A percentile compares a stretch with the other conserved stretches of the same genome.
phyloP scores from a whole-genome alignment of 2,888 invertebrate species.

The Cyclophora punctaria region DNA sequence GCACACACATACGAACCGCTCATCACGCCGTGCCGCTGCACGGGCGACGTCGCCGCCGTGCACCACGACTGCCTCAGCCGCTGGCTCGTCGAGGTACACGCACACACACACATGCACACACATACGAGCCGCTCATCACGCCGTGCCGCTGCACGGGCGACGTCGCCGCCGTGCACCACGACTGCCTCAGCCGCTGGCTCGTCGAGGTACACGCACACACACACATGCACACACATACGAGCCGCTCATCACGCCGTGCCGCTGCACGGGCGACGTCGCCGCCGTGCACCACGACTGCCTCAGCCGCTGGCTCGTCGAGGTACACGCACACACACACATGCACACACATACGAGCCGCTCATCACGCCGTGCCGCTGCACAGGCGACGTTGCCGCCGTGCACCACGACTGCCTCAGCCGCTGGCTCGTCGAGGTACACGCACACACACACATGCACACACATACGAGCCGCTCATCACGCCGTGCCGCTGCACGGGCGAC shows the following conservation, averaged over 20 bases:
- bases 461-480: conserved; percentile 89
- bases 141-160: conserved; percentile 94
- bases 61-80: conserved; percentile 93
- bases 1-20: conserved; percentile 78
- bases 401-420: conserved; percentile 91
- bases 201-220: conserved; percentile 78
- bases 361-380: conserved; percentile 93
- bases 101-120: no score
- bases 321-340: conserved; percentile 31
- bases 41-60: conserved; percentile 93
- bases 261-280: conserved; percentile 93
- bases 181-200: conserved; percentile 91
- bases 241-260: conserved; percentile 91
- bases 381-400: conserved; percentile 93
- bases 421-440: conserved; percentile 88
- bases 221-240: conserved; percentile 57
- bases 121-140: conserved; percentile 87
- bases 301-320: conserved; percentile 92
- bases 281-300: conserved; percentile 94
- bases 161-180: conserved; percentile 93
- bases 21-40: conserved; percentile 92
- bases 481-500: conserved; percentile 93
- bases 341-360: conserved; percentile 78
- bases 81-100: conserved; percentile 88
- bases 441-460: no score